phyloP scores from a whole-genome alignment of 1,140 invertebrate species.

The Ceratina calcarata region DNA sequence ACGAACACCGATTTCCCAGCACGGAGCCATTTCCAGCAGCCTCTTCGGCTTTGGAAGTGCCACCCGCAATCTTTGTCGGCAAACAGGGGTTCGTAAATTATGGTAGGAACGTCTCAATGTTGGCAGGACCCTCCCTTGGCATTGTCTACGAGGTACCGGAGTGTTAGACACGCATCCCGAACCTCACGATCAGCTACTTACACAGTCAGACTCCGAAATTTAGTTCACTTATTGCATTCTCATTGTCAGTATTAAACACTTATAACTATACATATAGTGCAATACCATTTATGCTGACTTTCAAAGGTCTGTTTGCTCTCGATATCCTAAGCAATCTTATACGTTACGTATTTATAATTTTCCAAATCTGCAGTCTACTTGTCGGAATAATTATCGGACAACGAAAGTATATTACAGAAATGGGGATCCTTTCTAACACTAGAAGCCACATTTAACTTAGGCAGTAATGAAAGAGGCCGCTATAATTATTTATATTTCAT shows the following conservation, averaged over 20 bases:
- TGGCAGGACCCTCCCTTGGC: constrained; percentile 1
- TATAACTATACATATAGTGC: too few relatives aligned
- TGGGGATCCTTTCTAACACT: too few relatives aligned
- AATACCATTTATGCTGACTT: too few relatives aligned
- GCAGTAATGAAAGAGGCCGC: too few relatives aligned
- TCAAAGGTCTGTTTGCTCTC: too few relatives aligned
- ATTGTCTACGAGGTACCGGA: constrained; percentile 48
- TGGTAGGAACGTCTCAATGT: constrained; percentile 43
- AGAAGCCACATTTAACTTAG: too few relatives aligned
- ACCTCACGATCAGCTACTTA: not conserved
- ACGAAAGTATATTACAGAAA: too few relatives aligned
- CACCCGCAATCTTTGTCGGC: constrained; percentile 73
- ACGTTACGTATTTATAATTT: too few relatives aligned
- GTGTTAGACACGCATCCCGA: constrained; percentile 57
- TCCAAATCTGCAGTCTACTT: too few relatives aligned
- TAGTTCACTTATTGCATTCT: not conserved
- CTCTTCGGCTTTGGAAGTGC: constrained; percentile 52
- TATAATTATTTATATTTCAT: too few relatives aligned
- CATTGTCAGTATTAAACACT: not conserved
- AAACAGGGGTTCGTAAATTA: constrained; percentile 72
- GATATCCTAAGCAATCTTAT: too few relatives aligned
- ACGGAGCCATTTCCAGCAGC: constrained; percentile 30
- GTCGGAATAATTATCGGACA: too few relatives aligned
- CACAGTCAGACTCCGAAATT: not conserved
- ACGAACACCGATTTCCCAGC: constrained; percentile 37